These are phyloP conservation scores for Spinibarbus caldwelli DNA, from an alignment of 2,797 vertebrate genomes.

Conservation along the genomic window DNA sequence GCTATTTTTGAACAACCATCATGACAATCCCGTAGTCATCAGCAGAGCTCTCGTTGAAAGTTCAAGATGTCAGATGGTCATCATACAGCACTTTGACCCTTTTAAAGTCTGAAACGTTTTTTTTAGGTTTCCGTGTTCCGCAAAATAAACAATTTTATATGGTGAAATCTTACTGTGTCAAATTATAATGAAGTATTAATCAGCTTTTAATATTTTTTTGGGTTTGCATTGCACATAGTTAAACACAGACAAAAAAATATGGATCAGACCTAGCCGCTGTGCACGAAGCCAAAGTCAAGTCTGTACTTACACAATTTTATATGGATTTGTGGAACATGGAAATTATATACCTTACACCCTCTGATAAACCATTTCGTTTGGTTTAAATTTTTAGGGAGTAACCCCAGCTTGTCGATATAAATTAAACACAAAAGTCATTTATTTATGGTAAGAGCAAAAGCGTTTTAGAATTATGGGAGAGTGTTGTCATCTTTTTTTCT, in stretches of 20 bases:
- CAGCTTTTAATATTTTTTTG: slow-evolving; percentile 63
- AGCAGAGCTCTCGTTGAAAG: slow-evolving; percentile 69
- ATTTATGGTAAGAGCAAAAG: slow-evolving; percentile 70
- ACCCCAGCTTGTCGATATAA: slow-evolving; percentile 12
- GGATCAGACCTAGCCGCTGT: slow-evolving; percentile 69
- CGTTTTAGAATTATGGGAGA: slow-evolving; percentile 59
- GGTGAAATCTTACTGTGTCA: slow-evolving; percentile 53
- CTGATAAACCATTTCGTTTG: neutral
- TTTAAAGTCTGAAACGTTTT: slow-evolving; percentile 75
- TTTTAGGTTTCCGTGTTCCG: slow-evolving; percentile 63
- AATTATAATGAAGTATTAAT: slow-evolving; percentile 58
- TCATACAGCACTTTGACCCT: slow-evolving; percentile 83
- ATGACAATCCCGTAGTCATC: slow-evolving; percentile 78
- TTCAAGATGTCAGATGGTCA: slow-evolving; percentile 73
- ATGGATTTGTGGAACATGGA: slow-evolving; percentile 55
- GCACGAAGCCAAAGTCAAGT: slow-evolving; percentile 68
- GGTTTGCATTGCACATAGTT: slow-evolving; percentile 50
- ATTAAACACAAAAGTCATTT: slow-evolving; percentile 49
- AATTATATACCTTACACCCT: slow-evolving; percentile 60
- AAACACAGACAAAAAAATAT: slow-evolving; percentile 43
- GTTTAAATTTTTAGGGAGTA: slow-evolving; percentile 29
- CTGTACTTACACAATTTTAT: slow-evolving; percentile 56
- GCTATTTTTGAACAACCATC: slow-evolving; percentile 56
- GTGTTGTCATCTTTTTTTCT: slow-evolving; percentile 58
- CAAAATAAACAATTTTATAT: slow-evolving; percentile 56